A percentile compares a stretch with the other conserved stretches of the same genome.
phyloP scores from a whole-genome alignment of 1,140 invertebrate genomes.

The Lordiphosa collinella region DNA sequence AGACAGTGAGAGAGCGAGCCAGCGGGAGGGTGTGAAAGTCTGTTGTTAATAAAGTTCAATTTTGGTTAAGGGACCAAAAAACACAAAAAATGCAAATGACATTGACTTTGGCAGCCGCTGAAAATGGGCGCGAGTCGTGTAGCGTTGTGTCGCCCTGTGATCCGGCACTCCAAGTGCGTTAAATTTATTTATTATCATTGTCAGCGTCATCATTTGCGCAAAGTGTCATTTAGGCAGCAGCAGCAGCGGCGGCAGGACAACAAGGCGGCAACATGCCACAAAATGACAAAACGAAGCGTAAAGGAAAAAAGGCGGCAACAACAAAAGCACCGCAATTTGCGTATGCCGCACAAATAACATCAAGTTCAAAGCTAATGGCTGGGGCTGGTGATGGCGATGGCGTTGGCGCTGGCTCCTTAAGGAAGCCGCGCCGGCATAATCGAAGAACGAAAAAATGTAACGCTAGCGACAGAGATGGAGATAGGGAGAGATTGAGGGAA shows the following conservation, averaged over 20 bases:
- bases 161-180: slow-evolving; percentile 35
- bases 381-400: slow-evolving; percentile 21
- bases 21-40: slow-evolving; percentile 2
- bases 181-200: slow-evolving; percentile 74
- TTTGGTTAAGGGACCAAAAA: slow-evolving; percentile 17
- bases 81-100: slow-evolving; percentile 46
- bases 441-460: slow-evolving; percentile 41
- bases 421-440: slow-evolving; percentile 32
- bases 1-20: background rate
- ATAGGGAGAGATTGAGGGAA: background rate
- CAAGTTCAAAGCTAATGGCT: slow-evolving; percentile 69
- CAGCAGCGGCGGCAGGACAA: slow-evolving; percentile 12
- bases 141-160: slow-evolving; percentile 7
- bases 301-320: slow-evolving; percentile 43
- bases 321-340: slow-evolving; percentile 47
- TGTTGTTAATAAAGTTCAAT: slow-evolving; percentile 45
- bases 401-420: background rate
- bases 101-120: slow-evolving; percentile 18
- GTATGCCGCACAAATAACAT: slow-evolving; percentile 62
- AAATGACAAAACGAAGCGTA: slow-evolving; percentile 64
- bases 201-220: slow-evolving; percentile 67
- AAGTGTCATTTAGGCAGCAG: slow-evolving; percentile 62
- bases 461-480: slow-evolving; percentile 24
- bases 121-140: slow-evolving; percentile 9
- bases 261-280: slow-evolving; percentile 63